Conservation (phyloP, 2,888 invertebrate genomes). For the Cerastis rubricosa region DNA sequence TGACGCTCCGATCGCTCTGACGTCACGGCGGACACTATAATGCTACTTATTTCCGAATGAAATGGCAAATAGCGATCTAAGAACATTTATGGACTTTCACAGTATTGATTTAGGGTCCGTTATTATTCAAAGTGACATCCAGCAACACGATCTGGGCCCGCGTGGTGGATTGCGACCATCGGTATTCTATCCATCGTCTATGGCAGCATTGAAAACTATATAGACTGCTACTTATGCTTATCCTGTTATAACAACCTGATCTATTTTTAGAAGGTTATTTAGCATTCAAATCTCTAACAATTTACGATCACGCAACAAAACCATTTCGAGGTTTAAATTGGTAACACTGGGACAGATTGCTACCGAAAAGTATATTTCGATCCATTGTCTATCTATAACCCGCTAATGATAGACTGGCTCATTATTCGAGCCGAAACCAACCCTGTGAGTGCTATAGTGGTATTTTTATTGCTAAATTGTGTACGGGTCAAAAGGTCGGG, state of each 20-base stretch:
- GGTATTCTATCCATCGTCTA: background rate
- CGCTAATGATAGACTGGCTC: constrained; percentile 36
- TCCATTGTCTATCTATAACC: constrained; percentile 18
- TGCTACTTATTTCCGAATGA: constrained; percentile 32
- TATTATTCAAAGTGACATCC: background rate
- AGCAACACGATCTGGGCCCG: background rate
- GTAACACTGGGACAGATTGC: constrained; percentile 7
- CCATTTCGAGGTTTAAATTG: constrained; percentile 18
- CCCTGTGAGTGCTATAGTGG: constrained; percentile 51
- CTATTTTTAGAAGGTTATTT: background rate
- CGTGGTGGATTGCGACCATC: background rate
- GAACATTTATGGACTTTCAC: constrained; percentile 7
- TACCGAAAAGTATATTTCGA: constrained; percentile 7
- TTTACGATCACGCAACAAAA: constrained; percentile 12
- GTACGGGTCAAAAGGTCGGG: constrained; percentile 63
- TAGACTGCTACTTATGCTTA: background rate
- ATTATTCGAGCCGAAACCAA: constrained; percentile 42
- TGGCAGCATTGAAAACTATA: background rate
- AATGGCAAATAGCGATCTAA: constrained; percentile 22
- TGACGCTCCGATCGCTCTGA: constrained; percentile 12
- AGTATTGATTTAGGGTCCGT: background rate
- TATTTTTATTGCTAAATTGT: constrained; percentile 62
- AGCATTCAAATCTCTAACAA: constrained; percentile 5
- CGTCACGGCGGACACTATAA: constrained; percentile 23
- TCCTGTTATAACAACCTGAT: background rate